Evolutionary conservation across 2,113 vertebrate species (phyloP).

Genomic region (Bos indicus): DNA sequence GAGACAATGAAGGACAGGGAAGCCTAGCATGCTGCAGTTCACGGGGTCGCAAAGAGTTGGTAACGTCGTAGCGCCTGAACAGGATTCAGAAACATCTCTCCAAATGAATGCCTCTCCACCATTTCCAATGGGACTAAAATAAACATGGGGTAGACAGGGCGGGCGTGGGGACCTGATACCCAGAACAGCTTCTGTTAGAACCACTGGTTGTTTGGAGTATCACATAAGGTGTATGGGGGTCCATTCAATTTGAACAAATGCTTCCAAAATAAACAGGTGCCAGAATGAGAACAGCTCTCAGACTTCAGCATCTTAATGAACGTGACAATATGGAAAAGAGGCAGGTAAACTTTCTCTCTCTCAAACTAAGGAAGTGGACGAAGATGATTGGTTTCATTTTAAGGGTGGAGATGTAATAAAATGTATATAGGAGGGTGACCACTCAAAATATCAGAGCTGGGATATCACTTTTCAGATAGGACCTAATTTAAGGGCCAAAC

Average conservation of each 20-base stretch:
- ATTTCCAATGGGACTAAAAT: neutral
- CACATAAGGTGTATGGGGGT: neutral
- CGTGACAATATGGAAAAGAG: neutral
- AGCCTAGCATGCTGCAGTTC: neutral
- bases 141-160: neutral
- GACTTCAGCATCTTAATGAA: neutral
- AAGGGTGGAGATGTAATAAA: neutral
- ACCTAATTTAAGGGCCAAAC: neutral
- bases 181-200: neutral
- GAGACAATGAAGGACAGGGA: neutral
- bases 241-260: constrained; percentile 6
- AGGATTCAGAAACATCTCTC: neutral
- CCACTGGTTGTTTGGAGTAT: neutral
- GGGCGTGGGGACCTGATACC: rapidly evolving
- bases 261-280: neutral
- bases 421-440: neutral
- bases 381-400: constrained; percentile 2
- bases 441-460: neutral
- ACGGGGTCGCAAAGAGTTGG: rapidly evolving
- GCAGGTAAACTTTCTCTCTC: neutral
- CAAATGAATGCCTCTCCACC: neutral
- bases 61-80: rapidly evolving
- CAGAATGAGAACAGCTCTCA: neutral
- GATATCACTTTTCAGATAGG: neutral
- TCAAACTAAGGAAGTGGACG: neutral